These are phyloP conservation scores for Stercorarius parasiticus DNA, from an alignment of 2,113 vertebrate species.

Conservation along the genomic window DNA sequence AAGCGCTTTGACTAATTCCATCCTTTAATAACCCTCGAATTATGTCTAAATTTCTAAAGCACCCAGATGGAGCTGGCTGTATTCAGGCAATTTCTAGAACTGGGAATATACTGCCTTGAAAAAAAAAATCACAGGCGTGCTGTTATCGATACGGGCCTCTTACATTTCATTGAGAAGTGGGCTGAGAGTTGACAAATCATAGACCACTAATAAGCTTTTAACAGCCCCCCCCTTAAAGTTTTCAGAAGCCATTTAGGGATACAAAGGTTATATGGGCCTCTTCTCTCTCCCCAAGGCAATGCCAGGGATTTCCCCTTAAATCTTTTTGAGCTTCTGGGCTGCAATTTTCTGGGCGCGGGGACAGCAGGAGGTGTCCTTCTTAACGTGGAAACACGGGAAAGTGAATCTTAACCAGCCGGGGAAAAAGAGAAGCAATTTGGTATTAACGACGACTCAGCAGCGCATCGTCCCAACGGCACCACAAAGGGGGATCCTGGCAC, in stretches of 20 bases:
- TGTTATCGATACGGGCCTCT: background rate
- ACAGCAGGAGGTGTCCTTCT: background rate
- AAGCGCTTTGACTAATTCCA: background rate
- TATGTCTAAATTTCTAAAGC: background rate
- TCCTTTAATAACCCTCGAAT: background rate
- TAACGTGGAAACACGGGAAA: background rate
- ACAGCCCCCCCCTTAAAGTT: background rate
- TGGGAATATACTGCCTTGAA: background rate
- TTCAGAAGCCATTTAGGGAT: background rate
- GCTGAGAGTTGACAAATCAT: background rate
- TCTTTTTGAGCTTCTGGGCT: slow-evolving; percentile 1
- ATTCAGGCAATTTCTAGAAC: background rate
- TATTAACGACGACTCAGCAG: accelerated
- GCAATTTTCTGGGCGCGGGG: background rate
- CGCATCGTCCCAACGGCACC: accelerated
- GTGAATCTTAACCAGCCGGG: accelerated
- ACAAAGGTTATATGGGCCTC: background rate
- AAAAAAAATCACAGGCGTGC: background rate
- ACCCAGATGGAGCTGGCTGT: background rate
- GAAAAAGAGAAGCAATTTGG: background rate
- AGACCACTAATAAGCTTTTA: background rate
- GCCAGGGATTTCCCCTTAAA: slow-evolving; percentile 17
- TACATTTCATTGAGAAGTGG: background rate
- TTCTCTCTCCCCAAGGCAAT: background rate
- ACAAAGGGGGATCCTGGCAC: background rate